Evolutionary conservation across 2,113 vertebrate genomes (phyloP).

Genomic region (Corvus cornix): DNA sequence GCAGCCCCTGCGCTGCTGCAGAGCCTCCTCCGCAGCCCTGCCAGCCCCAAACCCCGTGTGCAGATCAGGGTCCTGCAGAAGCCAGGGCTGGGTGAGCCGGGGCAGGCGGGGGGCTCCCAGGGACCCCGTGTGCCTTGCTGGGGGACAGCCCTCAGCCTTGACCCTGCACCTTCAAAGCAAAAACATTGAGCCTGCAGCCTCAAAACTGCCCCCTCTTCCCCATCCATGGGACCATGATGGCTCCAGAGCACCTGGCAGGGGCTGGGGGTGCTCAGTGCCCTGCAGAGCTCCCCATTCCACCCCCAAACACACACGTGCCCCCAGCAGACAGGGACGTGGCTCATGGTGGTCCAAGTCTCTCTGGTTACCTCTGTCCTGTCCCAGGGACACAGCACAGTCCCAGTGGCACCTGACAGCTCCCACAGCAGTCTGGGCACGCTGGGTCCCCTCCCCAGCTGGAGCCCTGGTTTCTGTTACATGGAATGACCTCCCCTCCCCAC

Average conservation of each 20-base stretch:
- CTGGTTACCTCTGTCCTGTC: not conserved
- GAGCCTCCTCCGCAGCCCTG: not conserved
- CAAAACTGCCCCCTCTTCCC: not conserved
- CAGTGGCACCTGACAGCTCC: rapidly evolving
- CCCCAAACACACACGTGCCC: rapidly evolving
- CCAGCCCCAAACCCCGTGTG: rapidly evolving
- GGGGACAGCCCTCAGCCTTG: rapidly evolving
- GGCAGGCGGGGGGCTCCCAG: too few relatives aligned
- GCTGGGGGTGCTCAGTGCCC: not conserved
- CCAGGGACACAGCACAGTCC: not conserved
- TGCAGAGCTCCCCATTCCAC: rapidly evolving
- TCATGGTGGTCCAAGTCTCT: not conserved
- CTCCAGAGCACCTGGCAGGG: not conserved
- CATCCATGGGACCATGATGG: rapidly evolving
- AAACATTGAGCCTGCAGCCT: not conserved
- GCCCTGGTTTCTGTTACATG: not conserved
- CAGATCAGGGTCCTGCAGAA: not conserved
- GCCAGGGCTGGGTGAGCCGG: not conserved
- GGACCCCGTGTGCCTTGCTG: not conserved
- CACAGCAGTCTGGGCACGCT: not conserved
- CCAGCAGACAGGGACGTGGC: not conserved
- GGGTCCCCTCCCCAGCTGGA: not conserved
- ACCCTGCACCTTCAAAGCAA: not conserved
- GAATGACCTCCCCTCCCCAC: not conserved
- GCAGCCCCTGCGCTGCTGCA: not conserved